Evolutionary conservation across 2,888 invertebrate species (phyloP).

Genomic region (Drosophila buzzatii): DNA sequence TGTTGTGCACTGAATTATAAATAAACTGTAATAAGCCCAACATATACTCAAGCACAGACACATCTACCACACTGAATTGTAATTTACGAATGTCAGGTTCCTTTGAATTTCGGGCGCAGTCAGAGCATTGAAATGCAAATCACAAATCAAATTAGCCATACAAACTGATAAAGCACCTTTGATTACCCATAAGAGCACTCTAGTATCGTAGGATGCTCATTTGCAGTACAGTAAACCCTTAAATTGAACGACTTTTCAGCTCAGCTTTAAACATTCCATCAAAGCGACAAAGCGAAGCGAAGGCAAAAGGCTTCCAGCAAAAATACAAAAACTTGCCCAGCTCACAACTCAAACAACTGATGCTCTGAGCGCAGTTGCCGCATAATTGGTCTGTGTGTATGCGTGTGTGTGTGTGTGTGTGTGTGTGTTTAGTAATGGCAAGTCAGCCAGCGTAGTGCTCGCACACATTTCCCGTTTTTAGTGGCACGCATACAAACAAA

Average conservation of each 20-base stretch:
- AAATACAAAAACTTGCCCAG: slow-evolving; percentile 15
- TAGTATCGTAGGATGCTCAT: neutral
- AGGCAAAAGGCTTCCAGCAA: neutral
- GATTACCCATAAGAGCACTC: slow-evolving; percentile 3
- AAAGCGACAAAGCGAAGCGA: slow-evolving; percentile 18
- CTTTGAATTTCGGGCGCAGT: slow-evolving; percentile 50
- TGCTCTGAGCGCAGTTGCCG: slow-evolving; percentile 36
- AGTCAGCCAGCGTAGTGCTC: slow-evolving; percentile 7
- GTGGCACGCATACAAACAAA: slow-evolving; percentile 20
- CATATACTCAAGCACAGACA: slow-evolving; percentile 29
- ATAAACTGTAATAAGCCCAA: slow-evolving; percentile 60
- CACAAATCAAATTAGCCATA: slow-evolving; percentile 68
- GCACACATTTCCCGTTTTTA: slow-evolving; percentile 18
- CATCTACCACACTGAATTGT: slow-evolving; percentile 17
- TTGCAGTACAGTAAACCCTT: neutral
- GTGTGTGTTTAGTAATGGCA: slow-evolving; percentile 24
- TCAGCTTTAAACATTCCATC: slow-evolving; percentile 38
- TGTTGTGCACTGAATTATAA: slow-evolving; percentile 67
- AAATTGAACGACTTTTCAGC: slow-evolving; percentile 6
- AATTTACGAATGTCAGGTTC: slow-evolving; percentile 40
- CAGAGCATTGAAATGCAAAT: slow-evolving; percentile 38
- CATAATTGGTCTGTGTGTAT: slow-evolving; percentile 39
- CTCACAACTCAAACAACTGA: slow-evolving; percentile 37
- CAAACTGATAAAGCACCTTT: slow-evolving; percentile 30
- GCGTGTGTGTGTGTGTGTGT: slow-evolving; percentile 6